Conservation (phyloP, 1,140 invertebrate species). For the Penaeus indicus region DNA sequence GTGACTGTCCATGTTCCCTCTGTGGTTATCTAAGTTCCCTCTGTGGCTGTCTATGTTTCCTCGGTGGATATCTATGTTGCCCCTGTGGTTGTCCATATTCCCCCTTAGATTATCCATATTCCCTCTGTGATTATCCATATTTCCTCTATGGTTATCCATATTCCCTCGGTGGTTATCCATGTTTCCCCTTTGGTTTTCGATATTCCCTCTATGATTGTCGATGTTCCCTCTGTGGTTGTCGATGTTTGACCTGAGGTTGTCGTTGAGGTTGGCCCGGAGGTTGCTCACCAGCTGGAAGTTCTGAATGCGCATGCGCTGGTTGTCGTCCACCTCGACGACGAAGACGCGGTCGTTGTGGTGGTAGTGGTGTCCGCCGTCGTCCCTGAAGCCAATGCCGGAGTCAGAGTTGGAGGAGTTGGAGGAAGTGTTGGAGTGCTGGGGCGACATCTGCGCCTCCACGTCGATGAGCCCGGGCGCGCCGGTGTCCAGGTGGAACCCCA, state of each 20-base stretch:
- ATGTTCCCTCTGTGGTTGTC: constrained; percentile 40
- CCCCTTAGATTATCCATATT: constrained; percentile 57
- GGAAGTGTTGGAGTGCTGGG: constrained; percentile 77
- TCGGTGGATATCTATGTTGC: constrained; percentile 43
- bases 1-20: constrained; percentile 69
- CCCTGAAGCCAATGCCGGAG: constrained; percentile 92
- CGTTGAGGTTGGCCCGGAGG: constrained; percentile 59
- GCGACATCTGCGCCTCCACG: constrained; percentile 68
- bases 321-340: constrained; percentile 81
- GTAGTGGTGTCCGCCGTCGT: constrained; percentile 74
- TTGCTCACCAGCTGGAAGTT: constrained; percentile 66
- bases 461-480: constrained; percentile 63
- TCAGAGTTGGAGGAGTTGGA: constrained; percentile 94
- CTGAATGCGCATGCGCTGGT: constrained; percentile 70
- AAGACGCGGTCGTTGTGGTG: constrained; percentile 78
- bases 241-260: constrained; percentile 47
- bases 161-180: constrained; percentile 2
- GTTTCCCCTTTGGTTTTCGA: constrained; percentile 33
- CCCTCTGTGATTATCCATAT: constrained; percentile 33
- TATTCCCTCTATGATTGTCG: not conserved
- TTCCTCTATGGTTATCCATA: constrained; percentile 15
- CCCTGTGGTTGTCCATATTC: constrained; percentile 54
- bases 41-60: constrained; percentile 49
- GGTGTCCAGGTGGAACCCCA: constrained; percentile 62
- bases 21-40: constrained; percentile 67